phyloP scores from a whole-genome alignment of 2,888 invertebrate species.

The Hermaeophaga mercurialis region DNA sequence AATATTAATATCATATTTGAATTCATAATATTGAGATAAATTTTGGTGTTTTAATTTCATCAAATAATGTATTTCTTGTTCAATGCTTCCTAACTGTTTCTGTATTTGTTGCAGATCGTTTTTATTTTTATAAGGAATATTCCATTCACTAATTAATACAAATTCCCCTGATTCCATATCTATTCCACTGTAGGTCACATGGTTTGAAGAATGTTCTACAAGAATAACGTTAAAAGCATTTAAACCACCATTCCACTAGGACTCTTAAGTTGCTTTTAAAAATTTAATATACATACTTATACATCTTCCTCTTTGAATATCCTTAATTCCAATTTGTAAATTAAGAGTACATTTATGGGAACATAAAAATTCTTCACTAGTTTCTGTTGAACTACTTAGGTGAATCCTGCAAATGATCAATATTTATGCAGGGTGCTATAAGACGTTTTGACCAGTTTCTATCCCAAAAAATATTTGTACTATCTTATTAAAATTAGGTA shows the following conservation, averaged over 20 bases:
- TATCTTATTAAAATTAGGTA: no score
- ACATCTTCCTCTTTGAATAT: slow-evolving; percentile 77
- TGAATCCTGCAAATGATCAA: slow-evolving; percentile 38
- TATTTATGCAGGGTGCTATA: no score
- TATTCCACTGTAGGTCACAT: slow-evolving; percentile 75
- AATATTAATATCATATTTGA: slow-evolving; percentile 66
- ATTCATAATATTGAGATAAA: slow-evolving; percentile 76
- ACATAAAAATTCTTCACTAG: slow-evolving; percentile 61
- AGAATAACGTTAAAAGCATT: slow-evolving; percentile 23
- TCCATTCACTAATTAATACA: slow-evolving; percentile 79
- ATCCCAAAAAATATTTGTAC: no score
- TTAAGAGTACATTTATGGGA: slow-evolving; percentile 63
- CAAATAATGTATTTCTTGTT: slow-evolving; percentile 78
- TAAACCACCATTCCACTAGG: no score
- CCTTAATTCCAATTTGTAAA: slow-evolving; percentile 62
- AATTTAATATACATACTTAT: slow-evolving; percentile 62
- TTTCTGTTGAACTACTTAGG: slow-evolving; percentile 61
- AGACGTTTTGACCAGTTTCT: no score
- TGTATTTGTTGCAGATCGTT: slow-evolving; percentile 55
- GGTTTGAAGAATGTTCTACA: slow-evolving; percentile 76
- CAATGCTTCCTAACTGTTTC: slow-evolving; percentile 69
- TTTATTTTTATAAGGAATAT: slow-evolving; percentile 58
- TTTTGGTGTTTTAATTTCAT: slow-evolving; percentile 72
- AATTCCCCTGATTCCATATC: slow-evolving; percentile 75
- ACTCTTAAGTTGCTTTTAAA: neutral